These are phyloP conservation scores for Callipepla squamata DNA, from an alignment of 2,113 vertebrate species.

Conservation along the genomic window DNA sequence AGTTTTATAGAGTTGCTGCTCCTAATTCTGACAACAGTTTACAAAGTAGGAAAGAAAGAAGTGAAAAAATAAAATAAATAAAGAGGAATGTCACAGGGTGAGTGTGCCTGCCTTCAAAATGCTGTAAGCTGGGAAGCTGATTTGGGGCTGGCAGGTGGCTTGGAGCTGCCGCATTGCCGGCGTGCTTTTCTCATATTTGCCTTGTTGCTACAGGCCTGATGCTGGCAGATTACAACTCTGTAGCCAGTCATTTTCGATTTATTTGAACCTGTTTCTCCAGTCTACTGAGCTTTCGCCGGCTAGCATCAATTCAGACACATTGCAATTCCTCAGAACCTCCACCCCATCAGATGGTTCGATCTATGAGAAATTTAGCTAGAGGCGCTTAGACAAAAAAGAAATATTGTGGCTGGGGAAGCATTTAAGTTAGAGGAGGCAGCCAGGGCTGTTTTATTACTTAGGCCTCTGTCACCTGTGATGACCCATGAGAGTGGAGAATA, in stretches of 20 bases:
- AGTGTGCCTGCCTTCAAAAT: background rate
- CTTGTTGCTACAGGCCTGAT: slow-evolving; percentile 81
- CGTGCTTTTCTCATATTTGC: slow-evolving; percentile 74
- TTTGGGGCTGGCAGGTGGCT: slow-evolving; percentile 20
- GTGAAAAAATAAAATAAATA: background rate
- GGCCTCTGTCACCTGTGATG: slow-evolving; percentile 96
- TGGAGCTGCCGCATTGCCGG: background rate
- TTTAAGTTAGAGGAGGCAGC: slow-evolving; percentile 94
- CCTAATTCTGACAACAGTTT: background rate
- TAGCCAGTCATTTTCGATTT: slow-evolving; percentile 90
- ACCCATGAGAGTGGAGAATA: slow-evolving; percentile 94
- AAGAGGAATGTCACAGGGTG: accelerated
- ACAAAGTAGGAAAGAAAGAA: background rate
- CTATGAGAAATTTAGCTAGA: slow-evolving; percentile 85
- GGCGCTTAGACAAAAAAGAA: slow-evolving; percentile 86
- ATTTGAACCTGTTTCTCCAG: slow-evolving; percentile 78
- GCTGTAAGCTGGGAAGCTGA: background rate
- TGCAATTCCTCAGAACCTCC: slow-evolving; percentile 83
- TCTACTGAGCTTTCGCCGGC: slow-evolving; percentile 77
- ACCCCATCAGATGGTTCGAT: slow-evolving; percentile 84
- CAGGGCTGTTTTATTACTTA: slow-evolving; percentile 96
- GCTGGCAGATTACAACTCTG: slow-evolving; percentile 87
- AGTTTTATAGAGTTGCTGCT: background rate
- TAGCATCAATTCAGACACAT: slow-evolving; percentile 82
- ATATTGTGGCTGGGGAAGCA: slow-evolving; percentile 94